Conservation (phyloP, 2,113 vertebrate species). For the Ailurus styani region DNA sequence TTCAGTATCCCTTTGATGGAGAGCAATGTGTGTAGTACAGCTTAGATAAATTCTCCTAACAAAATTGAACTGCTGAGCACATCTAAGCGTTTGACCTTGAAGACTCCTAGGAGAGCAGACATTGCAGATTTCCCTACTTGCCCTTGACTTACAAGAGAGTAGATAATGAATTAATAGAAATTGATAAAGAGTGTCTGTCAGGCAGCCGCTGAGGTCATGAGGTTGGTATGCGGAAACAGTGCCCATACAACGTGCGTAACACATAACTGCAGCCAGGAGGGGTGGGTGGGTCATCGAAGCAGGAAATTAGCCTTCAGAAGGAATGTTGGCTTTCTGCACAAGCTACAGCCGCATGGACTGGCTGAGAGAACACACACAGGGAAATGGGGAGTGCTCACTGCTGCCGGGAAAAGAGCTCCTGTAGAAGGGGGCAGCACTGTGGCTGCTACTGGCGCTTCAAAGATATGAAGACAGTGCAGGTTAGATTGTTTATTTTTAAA, state of each 20-base stretch:
- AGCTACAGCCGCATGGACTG: slow-evolving; percentile 10
- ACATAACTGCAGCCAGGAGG: slow-evolving; percentile 45
- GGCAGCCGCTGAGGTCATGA: slow-evolving; percentile 60
- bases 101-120: slow-evolving; percentile 26
- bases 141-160: slow-evolving; percentile 46
- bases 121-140: slow-evolving; percentile 35
- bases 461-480: neutral
- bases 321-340: slow-evolving; percentile 74
- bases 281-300: slow-evolving; percentile 74
- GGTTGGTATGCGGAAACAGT: slow-evolving; percentile 68
- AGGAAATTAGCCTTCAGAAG: slow-evolving; percentile 79
- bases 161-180: slow-evolving; percentile 64
- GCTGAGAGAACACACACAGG: neutral
- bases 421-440: neutral
- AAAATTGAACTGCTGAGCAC: neutral
- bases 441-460: neutral
- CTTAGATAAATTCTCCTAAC: neutral
- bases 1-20: neutral
- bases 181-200: slow-evolving; percentile 72
- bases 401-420: neutral
- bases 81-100: slow-evolving; percentile 58
- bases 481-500: slow-evolving; percentile 23
- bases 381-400: neutral
- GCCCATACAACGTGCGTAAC: slow-evolving; percentile 4
- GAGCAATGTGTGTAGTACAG: neutral